A percentile compares a stretch with the other conserved stretches of the same genome.
Conservation (phyloP, 2,797 vertebrate genomes). For the Alfaro cultratus region DNA sequence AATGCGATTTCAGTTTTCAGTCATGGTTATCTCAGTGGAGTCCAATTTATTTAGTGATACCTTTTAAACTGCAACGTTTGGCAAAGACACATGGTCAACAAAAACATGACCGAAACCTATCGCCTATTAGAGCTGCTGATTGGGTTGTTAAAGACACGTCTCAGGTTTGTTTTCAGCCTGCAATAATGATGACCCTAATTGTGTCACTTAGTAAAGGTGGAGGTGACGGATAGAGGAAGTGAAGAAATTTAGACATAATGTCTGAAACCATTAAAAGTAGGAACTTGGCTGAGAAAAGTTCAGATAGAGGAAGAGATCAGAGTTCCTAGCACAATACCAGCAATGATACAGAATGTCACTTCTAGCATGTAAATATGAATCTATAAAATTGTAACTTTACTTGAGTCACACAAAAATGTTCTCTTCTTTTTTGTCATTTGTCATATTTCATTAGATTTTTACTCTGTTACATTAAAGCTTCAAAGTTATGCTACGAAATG, state of each 20-base stretch:
- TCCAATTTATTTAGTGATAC: slow-evolving; percentile 83
- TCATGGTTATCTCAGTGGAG: slow-evolving; percentile 74
- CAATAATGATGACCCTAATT: slow-evolving; percentile 54
- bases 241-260: slow-evolving; percentile 35
- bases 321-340: slow-evolving; percentile 1
- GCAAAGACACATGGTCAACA: slow-evolving; percentile 72
- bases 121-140: slow-evolving; percentile 68
- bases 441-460: background rate
- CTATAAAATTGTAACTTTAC: background rate
- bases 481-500: background rate
- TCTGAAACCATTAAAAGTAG: slow-evolving; percentile 46
- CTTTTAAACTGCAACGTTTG: slow-evolving; percentile 75
- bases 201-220: slow-evolving; percentile 35
- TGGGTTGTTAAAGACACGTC: slow-evolving; percentile 66
- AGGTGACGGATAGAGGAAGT: slow-evolving; percentile 55
- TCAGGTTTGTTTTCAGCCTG: slow-evolving; percentile 62
- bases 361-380: background rate
- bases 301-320: slow-evolving; percentile 49
- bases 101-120: slow-evolving; percentile 68
- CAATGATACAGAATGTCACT: background rate
- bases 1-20: slow-evolving; percentile 80
- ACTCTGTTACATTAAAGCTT: background rate
- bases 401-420: background rate
- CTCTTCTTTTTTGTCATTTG: background rate
- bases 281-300: slow-evolving; percentile 31